Evolutionary conservation across 37 sponge, comb jelly and placozoan species (phyloP).

Genomic region (Lycopodina hypogea): DNA sequence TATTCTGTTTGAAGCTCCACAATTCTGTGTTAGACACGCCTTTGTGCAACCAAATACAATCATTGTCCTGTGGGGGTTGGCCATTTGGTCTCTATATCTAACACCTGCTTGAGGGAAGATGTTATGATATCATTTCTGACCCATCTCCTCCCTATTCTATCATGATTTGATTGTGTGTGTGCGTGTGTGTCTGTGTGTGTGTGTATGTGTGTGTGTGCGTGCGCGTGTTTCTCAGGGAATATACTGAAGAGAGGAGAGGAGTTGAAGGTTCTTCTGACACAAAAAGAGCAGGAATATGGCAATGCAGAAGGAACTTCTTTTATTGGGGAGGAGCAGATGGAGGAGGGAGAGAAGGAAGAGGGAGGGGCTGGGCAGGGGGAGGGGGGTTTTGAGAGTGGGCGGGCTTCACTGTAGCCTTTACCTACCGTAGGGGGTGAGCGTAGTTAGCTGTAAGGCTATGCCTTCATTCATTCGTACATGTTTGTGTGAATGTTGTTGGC

Average conservation of each 20-base stretch:
- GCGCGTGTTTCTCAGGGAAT: neutral
- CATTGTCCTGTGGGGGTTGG: too few relatives aligned
- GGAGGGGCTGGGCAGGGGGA: neutral
- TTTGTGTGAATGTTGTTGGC: too few relatives aligned
- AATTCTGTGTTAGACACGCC: too few relatives aligned
- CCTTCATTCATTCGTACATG: too few relatives aligned
- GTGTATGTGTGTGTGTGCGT: neutral
- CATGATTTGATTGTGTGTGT: too few relatives aligned
- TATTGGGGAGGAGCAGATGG: neutral
- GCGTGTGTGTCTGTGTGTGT: neutral
- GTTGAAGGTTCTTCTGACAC: neutral
- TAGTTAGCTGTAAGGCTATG: too few relatives aligned
- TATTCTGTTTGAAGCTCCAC: too few relatives aligned
- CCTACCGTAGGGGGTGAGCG: neutral
- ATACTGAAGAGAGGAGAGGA: slow-evolving; percentile 21
- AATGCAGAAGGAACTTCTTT: neutral
- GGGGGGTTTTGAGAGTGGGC: neutral
- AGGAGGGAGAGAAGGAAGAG: slow-evolving; percentile 1
- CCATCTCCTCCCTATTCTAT: too few relatives aligned
- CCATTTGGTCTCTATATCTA: too few relatives aligned
- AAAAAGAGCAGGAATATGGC: neutral
- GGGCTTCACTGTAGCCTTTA: neutral
- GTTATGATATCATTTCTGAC: too few relatives aligned
- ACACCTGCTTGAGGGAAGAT: too few relatives aligned
- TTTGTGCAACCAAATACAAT: too few relatives aligned